phyloP scores from a whole-genome alignment of 2,888 invertebrate genomes.

The Dynastes maya region DNA sequence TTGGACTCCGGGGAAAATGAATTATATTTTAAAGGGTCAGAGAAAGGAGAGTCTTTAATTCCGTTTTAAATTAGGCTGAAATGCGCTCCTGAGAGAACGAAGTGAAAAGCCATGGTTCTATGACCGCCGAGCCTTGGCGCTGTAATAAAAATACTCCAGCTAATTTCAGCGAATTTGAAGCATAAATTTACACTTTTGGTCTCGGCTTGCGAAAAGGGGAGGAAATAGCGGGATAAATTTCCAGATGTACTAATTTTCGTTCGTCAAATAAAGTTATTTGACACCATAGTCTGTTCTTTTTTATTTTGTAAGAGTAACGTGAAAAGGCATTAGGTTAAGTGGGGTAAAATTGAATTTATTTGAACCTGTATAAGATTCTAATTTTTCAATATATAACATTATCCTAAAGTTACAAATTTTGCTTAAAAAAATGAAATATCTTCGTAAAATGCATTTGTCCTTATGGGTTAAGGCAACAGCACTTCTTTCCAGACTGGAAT shows the following conservation, averaged over 20 bases:
- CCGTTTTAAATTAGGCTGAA: slow-evolving; percentile 33
- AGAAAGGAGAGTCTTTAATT: slow-evolving; percentile 20
- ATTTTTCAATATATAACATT: no score
- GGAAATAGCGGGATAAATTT: neutral
- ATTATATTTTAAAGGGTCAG: slow-evolving; percentile 27
- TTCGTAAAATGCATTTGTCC: no score
- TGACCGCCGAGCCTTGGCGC: neutral
- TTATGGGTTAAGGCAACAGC: no score
- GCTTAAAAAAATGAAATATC: no score
- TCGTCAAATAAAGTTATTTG: no score
- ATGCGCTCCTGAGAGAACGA: neutral
- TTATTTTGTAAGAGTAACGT: no score
- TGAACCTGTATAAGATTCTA: no score
- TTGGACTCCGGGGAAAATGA: slow-evolving; percentile 39
- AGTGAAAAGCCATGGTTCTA: neutral
- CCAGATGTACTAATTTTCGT: neutral
- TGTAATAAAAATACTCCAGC: slow-evolving; percentile 29
- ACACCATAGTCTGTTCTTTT: no score
- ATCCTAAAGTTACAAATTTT: no score
- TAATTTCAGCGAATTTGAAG: slow-evolving; percentile 18
- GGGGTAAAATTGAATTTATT: no score
- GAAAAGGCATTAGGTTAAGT: no score
- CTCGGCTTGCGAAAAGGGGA: neutral
- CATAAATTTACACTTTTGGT: neutral
- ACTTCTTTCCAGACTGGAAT: no score